Base-by-base conservation (phyloP, 2,113 vertebrate species). In the Actinemys pallida region DNA sequence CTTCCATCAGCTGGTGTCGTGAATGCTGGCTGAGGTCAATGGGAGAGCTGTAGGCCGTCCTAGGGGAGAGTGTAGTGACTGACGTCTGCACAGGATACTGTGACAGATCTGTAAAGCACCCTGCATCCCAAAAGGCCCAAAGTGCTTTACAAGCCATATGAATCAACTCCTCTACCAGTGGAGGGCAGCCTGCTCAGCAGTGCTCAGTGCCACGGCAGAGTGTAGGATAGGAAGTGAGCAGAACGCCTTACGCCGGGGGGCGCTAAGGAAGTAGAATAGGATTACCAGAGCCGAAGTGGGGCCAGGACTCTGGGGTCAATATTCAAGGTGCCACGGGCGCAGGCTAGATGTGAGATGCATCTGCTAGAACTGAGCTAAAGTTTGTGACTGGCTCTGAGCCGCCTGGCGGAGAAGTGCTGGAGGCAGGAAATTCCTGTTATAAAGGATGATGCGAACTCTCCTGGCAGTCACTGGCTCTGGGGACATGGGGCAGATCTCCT, bases 281-380 rank as follows among this genome's bases (percentile, higher is more conserved):
- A 6, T 65, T 17, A 17, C 62, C 14, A 17, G 62, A n/a, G 59
- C 27, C 8, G 31, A 31, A 25, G 27, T 8, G 57, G 27, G 57
- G 57, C 57, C 59, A 62, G 59, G 59, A 27, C 29, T 62, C 59
- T 31, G 56, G 56, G 24, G 56, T 7, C 35, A 20, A 5, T 8
- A 35, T 19, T 69, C 35, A 20, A 20, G 31, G 65, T 39, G n/a
- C 65, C n/a, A 5, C 0, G 5, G 17, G 65, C 0, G 9, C n/a
- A 3, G n/a, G 65, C 62, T 16, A n/a, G 14, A 17, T n/a, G 57
- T 29, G 57, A 62, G 57, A 29, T 62, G 57, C 57, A 62, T 29
- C 57, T 14, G 57, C 12, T 62, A 62, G 13, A 62, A 31, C 27
- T 1, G 11, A 29, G 57, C 27, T 62, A 5, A 31, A 31, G 29